phyloP scores from a whole-genome alignment of 2,113 vertebrate species.

The Tachysurus vachellii region DNA sequence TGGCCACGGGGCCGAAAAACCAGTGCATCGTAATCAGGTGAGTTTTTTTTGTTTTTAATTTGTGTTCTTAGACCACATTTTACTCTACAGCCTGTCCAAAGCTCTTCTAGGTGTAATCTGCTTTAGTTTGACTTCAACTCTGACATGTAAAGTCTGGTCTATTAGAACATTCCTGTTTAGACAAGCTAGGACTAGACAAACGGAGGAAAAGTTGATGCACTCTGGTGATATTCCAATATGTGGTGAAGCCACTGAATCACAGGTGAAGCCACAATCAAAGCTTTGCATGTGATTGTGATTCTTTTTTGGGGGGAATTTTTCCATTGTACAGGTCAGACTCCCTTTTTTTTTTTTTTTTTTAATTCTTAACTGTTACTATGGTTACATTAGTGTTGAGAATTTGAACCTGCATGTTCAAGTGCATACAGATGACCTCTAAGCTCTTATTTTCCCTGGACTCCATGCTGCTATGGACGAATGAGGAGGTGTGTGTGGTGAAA shows the following conservation, averaged over 20 bases:
- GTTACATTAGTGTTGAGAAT: not conserved
- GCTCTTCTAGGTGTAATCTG: not conserved
- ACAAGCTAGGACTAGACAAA: constrained; percentile 16
- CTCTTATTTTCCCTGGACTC: constrained; percentile 37
- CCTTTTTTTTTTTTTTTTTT: not conserved
- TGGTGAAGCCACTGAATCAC: not conserved
- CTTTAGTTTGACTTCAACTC: not conserved
- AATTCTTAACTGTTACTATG: not conserved
- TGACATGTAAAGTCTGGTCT: constrained; percentile 5
- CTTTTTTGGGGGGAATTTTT: not conserved
- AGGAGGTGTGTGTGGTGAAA: not conserved
- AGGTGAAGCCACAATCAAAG: no score
- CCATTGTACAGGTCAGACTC: not conserved
- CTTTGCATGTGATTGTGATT: not conserved
- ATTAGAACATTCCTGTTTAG: not conserved
- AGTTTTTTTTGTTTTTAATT: constrained; percentile 11
- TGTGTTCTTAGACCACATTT: not conserved
- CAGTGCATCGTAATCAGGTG: constrained; percentile 76
- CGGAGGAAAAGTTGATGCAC: not conserved
- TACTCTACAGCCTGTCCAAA: not conserved
- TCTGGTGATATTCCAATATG: not conserved
- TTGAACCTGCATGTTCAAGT: not conserved
- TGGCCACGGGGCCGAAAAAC: constrained; percentile 54
- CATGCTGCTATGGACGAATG: constrained; percentile 27
- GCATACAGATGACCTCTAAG: not conserved